Base-by-base conservation (phyloP, 2,888 invertebrate species). In the Polietes domitor region DNA sequence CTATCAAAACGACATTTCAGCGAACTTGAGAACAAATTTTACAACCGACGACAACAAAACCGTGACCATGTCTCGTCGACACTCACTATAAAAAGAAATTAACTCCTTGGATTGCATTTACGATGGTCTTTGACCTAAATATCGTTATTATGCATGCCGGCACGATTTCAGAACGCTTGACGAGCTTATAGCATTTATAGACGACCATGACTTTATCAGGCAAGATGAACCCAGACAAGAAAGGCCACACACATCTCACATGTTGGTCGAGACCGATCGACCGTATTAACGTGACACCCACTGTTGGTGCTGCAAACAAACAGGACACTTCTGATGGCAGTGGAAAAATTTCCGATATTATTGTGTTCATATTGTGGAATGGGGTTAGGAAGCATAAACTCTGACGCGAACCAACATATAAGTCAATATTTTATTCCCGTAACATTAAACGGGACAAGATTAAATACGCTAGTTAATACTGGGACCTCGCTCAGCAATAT, bases 21-120 rank as follows among this genome's bases (percentile, higher is more conserved):
- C 0, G 55, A 77, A n/a, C 5, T 70, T 0, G 77, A 77, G 4
- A 24, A 70, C 17, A 50, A 4, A 0, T 77, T 77, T 3, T 77
- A 77, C 7, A 77, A 77, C 9, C 55, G 55, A 0, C 24, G 28
- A 24, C 71, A 77, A 19, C 53, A 68, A n/a, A 43, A 24, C 1
- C 21, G 68, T 0, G 76, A 76, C 28, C 2, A 76, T 76, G 76
- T 50, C 68, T 0, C n/a, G n/a, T n/a, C n/a, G n/a, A n/a, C n/a
- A 68, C 41, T 15, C 72, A 2, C 55, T 15, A n/a, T 32, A 55
- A 7, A 26, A 32, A 4, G 12, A 12, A 0, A 17, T 15, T 15
- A 19, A 53, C 10, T 47, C 58, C 43, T 15, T 58, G 0, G 70
- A 77, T 19, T 6, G 58, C 2, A 70, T 70, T 0, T 77, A 77